A percentile compares a stretch with the other conserved stretches of the same genome.
Conservation (phyloP, 2,113 vertebrate genomes). For the Gallinago media region DNA sequence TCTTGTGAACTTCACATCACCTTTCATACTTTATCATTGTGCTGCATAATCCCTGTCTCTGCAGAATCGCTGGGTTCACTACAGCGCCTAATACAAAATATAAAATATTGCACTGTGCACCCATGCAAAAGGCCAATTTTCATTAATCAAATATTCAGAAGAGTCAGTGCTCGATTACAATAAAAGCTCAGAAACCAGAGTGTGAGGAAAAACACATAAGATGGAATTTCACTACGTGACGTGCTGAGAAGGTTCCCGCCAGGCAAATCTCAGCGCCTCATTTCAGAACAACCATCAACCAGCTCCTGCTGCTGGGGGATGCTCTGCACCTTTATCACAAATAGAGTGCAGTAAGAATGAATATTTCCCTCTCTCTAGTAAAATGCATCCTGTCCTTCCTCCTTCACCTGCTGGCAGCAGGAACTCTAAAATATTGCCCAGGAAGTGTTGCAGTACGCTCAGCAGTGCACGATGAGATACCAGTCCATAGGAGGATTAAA, state of each 20-base stretch:
- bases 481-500: background rate
- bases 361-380: background rate
- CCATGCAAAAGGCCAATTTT: slow-evolving; percentile 50
- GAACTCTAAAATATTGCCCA: background rate
- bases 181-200: background rate
- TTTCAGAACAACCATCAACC: background rate
- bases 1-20: slow-evolving; percentile 22
- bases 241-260: background rate
- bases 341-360: background rate
- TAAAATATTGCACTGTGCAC: slow-evolving; percentile 27
- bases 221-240: background rate
- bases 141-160: slow-evolving; percentile 56
- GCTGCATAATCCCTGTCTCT: slow-evolving; percentile 21
- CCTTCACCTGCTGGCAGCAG: background rate
- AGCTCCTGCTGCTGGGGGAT: background rate
- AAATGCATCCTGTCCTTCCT: background rate
- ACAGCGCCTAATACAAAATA: background rate
- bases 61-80: slow-evolving; percentile 15
- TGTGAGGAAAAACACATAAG: background rate
- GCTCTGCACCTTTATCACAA: background rate
- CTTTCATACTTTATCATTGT: slow-evolving; percentile 14
- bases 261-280: background rate
- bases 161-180: background rate
- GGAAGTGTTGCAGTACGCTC: background rate
- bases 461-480: rapidly evolving